These are phyloP conservation scores for Carposina sasakii DNA, from an alignment of 1,140 invertebrate genomes.

Conservation along the genomic window DNA sequence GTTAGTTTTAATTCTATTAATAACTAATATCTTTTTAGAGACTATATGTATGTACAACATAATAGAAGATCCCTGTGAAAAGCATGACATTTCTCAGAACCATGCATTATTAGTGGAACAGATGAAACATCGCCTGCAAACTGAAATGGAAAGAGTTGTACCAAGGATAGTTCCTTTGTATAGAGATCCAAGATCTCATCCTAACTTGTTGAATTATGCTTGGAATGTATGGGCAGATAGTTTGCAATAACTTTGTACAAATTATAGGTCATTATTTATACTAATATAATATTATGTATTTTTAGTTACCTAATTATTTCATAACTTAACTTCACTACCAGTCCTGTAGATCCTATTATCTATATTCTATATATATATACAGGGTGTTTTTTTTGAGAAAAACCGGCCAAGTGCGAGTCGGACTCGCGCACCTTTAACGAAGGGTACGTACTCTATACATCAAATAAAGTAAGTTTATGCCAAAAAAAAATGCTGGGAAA, in stretches of 20 bases:
- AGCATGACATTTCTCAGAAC: slow-evolving; percentile 30
- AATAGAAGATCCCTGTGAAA: slow-evolving; percentile 53
- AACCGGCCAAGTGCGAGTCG: too few relatives aligned
- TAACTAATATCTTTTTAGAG: slow-evolving; percentile 27
- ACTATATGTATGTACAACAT: slow-evolving; percentile 51
- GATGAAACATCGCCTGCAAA: slow-evolving; percentile 29
- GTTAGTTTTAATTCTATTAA: not conserved
- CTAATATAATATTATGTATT: not conserved
- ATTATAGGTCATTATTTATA: too few relatives aligned
- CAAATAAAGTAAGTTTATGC: too few relatives aligned
- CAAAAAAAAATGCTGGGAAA: too few relatives aligned
- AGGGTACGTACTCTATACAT: too few relatives aligned
- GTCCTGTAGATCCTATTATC: too few relatives aligned
- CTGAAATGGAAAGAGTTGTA: slow-evolving; percentile 35
- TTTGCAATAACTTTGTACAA: slow-evolving; percentile 11
- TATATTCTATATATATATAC: too few relatives aligned
- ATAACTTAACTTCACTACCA: too few relatives aligned
- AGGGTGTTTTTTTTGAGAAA: too few relatives aligned
- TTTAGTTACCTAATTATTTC: slow-evolving; percentile 5
- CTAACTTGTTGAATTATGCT: slow-evolving; percentile 38
- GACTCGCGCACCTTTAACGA: too few relatives aligned
- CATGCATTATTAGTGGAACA: slow-evolving; percentile 34
- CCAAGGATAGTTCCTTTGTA: slow-evolving; percentile 29
- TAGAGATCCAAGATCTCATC: slow-evolving; percentile 32
- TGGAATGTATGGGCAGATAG: slow-evolving; percentile 27